These are phyloP conservation scores for Erithacus rubecula DNA, from an alignment of 2,797 vertebrate genomes.

Conservation along the genomic window DNA sequence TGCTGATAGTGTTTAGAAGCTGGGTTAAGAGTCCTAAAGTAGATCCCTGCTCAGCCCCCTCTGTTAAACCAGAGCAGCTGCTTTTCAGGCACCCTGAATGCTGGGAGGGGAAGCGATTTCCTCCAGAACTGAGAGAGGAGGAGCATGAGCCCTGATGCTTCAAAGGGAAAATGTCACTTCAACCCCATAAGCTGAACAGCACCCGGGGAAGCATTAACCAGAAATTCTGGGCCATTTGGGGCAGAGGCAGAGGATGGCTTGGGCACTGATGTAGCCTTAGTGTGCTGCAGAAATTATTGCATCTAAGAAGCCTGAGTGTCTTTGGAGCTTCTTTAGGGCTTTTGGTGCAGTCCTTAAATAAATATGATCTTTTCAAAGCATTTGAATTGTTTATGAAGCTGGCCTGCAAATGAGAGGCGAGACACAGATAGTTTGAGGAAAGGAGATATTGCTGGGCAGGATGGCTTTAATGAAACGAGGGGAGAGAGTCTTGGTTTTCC, in stretches of 20 bases:
- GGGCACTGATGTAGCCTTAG: background rate
- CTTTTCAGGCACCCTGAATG: background rate
- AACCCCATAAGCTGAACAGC: background rate
- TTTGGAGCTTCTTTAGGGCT: background rate
- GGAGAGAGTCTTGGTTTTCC: background rate
- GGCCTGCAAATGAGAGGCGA: background rate
- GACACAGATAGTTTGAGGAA: background rate
- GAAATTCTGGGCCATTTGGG: background rate
- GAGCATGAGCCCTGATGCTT: background rate
- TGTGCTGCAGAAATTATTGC: background rate
- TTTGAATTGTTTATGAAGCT: background rate
- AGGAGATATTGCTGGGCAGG: background rate
- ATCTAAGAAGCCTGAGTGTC: background rate
- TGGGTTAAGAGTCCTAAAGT: slow-evolving; percentile 6
- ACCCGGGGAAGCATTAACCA: background rate
- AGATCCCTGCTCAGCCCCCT: background rate
- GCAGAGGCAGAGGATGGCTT: background rate
- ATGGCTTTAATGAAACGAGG: background rate
- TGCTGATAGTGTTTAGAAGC: slow-evolving; percentile 5
- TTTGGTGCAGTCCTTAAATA: background rate
- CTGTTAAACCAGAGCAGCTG: background rate
- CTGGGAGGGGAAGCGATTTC: background rate
- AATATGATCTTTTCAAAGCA: background rate
- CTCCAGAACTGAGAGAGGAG: background rate
- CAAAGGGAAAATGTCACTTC: background rate